Percentiles rank a stretch among this genome's conserved stretches.
Evolutionary conservation across 2,888 invertebrate genomes (phyloP).

Genomic region (Onchidella celtica): DNA sequence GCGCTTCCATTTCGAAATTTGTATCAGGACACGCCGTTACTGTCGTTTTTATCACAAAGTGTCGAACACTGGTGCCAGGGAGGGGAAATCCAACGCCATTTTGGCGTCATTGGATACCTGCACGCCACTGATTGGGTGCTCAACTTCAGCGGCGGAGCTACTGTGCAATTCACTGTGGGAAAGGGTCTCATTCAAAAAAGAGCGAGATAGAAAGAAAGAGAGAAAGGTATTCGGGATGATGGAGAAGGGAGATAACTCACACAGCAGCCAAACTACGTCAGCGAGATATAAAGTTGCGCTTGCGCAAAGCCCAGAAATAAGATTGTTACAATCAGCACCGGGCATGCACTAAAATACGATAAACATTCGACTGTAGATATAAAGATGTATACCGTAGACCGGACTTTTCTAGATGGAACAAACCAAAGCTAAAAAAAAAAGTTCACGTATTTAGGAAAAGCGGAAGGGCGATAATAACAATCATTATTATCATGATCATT

Average conservation of each 20-base stretch:
- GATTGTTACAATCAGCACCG: too few species aligned
- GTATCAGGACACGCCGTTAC: constrained; percentile 21
- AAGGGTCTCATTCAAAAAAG: neutral
- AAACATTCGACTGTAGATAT: too few species aligned
- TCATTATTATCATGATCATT: too few species aligned
- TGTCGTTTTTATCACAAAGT: constrained; percentile 32
- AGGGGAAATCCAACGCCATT: constrained; percentile 7
- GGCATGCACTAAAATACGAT: too few species aligned
- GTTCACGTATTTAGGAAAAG: too few species aligned
- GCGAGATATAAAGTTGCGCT: too few species aligned
- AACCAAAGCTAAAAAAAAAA: too few species aligned
- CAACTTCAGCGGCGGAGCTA: neutral
- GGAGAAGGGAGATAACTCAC: neutral
- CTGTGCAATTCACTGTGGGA: neutral
- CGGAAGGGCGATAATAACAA: too few species aligned
- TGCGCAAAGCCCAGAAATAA: too few species aligned
- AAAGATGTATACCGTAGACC: too few species aligned
- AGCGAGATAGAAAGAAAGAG: neutral
- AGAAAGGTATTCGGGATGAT: neutral
- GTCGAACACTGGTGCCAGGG: constrained; percentile 32
- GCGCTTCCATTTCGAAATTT: neutral
- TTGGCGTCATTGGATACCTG: constrained; percentile 40
- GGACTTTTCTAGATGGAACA: too few species aligned
- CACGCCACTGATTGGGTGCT: constrained; percentile 9
- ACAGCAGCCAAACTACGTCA: too few species aligned